A percentile compares a stretch with the other conserved stretches of the same genome.
Evolutionary conservation across 1,140 invertebrate genomes (phyloP).

Genomic region (Sarcophaga bullata): DNA sequence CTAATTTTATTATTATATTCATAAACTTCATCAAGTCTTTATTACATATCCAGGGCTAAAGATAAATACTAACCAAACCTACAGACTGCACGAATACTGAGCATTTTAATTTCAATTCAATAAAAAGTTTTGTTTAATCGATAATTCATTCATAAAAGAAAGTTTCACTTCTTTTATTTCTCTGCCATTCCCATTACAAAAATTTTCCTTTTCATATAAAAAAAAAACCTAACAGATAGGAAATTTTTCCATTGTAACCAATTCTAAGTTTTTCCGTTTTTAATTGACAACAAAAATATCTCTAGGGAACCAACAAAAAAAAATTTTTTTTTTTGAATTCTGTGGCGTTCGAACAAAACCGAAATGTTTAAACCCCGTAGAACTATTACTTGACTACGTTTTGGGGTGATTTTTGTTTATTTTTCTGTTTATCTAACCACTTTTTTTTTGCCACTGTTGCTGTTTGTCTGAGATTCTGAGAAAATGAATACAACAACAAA

Average conservation of each 20-base stretch:
- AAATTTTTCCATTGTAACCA: too few species aligned
- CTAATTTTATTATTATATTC: too few species aligned
- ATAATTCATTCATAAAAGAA: not conserved
- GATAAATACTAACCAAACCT: too few species aligned
- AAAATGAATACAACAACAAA: not conserved
- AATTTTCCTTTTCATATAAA: too few species aligned
- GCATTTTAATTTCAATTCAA: not conserved
- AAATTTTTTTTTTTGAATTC: not conserved
- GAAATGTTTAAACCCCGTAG: not conserved
- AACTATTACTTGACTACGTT: not conserved
- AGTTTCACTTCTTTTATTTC: not conserved
- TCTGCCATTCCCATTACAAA: too few species aligned
- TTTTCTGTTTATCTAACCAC: not conserved
- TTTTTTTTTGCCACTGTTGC: too few species aligned
- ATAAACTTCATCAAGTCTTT: too few species aligned
- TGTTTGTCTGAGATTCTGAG: not conserved
- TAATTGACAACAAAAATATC: constrained; percentile 49
- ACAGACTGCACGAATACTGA: too few species aligned
- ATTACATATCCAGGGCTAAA: too few species aligned
- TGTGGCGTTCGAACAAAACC: not conserved
- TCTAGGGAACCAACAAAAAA: constrained; percentile 6
- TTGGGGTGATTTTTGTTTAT: not conserved
- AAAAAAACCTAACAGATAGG: not conserved
- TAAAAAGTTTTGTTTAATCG: not conserved
- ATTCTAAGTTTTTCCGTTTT: constrained; percentile 40